Evolutionary conservation across 2,888 invertebrate genomes (phyloP), one percentile per base, ranked within the genome.

Genomic region (Drosophila parthenogenetica): DNA sequence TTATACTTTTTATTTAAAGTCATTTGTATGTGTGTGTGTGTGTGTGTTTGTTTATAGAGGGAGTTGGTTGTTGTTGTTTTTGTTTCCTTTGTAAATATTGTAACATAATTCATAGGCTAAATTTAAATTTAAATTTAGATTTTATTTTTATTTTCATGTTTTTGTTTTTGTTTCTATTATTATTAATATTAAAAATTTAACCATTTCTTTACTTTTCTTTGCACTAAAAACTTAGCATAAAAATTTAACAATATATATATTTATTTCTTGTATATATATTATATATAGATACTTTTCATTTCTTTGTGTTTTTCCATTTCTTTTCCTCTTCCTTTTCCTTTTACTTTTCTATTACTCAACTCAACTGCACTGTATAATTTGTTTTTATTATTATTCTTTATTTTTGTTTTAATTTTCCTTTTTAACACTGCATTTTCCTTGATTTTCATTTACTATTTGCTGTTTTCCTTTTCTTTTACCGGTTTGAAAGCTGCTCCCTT

Each of bases 181-280:
- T 42, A 32, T 57, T 66, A 62, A 40, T 67, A 63, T 63, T 63
- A 63, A 63, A 63, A 63, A 63, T 63, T 63, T 63, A 63, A 63
- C 63, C 63, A 63, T 50, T 50, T 68, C 64, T 70, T 59, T 49
- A 29, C 73, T 53, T 64, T 69, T 77, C 75, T 82, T 82, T 75
- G 75, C 84, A 88, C 86, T 88, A 88, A 89, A 88, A 88, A 88
- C 88, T 88, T 88, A 85, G 83, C 83, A 89, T 85, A 81, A 71
- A 87, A 83, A 81, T 85, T 83, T 87, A 87, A 87, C 87, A 87
- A 81, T 82, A 82, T 74, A 82, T 69, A 73, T 75, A 75, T 75
- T 66, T 70, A 46, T 76, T 66, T 69, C 49, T 76, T 73, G 69
- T 79, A 69, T 78, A 70, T 79, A 79, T 77, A 80, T 78, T 70